phyloP scores from a whole-genome alignment of 2,888 invertebrate genomes.

The Ditylenchus weischeri region DNA sequence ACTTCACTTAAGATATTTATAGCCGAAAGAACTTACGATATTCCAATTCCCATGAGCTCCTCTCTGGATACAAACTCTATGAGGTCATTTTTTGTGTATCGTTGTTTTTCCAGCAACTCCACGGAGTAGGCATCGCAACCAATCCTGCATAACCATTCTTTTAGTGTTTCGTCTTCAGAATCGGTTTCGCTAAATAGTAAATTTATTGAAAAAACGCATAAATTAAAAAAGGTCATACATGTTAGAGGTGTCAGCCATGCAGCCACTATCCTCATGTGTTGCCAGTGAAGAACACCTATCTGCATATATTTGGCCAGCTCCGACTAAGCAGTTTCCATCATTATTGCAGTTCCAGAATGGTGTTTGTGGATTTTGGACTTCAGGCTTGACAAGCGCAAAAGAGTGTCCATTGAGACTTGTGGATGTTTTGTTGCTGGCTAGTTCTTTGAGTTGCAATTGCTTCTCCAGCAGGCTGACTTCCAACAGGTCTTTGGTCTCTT shows the following conservation, averaged over 20 bases:
- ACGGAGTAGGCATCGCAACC: slow-evolving; percentile 39
- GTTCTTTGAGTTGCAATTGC: slow-evolving; percentile 57
- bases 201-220: slow-evolving; percentile 13
- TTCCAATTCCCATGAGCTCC: slow-evolving; percentile 75
- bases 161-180: slow-evolving; percentile 33
- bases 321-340: too few species aligned
- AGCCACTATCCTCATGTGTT: too few species aligned
- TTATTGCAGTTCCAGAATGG: too few species aligned
- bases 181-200: slow-evolving; percentile 8
- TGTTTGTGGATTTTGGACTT: too few species aligned
- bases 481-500: slow-evolving; percentile 71
- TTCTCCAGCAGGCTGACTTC: slow-evolving; percentile 72
- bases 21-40: slow-evolving; percentile 66
- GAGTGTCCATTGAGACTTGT: neutral
- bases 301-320: too few species aligned
- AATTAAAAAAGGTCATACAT: neutral
- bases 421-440: neutral
- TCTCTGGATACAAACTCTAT: slow-evolving; percentile 75
- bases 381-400: too few species aligned
- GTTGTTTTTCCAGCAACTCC: slow-evolving; percentile 64
- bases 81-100: slow-evolving; percentile 77
- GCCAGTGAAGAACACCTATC: too few species aligned
- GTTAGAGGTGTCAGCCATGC: too few species aligned
- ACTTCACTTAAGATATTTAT: too few species aligned
- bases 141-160: slow-evolving; percentile 30